Percentiles rank a stretch among this genome's conserved stretches.
Evolutionary conservation across 2,888 invertebrate genomes (phyloP).

Genomic region (Hemicrepidius hirtus): DNA sequence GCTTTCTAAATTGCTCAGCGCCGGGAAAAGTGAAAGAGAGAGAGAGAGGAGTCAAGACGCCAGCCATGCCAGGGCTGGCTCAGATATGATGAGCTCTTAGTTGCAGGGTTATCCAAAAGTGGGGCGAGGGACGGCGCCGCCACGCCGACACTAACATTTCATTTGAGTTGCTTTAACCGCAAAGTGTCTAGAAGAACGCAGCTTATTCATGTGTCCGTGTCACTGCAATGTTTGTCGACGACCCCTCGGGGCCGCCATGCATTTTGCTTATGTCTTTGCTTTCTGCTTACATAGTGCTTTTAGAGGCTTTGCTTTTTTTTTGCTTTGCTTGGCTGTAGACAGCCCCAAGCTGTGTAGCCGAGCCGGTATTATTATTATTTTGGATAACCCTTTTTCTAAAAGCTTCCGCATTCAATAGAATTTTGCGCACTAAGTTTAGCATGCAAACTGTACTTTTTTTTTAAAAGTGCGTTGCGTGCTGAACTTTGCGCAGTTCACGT

Average conservation of each 20-base stretch:
- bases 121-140: constrained; percentile 68
- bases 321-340: constrained; percentile 65
- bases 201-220: constrained; percentile 65
- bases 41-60: constrained; percentile 60
- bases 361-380: constrained; percentile 63
- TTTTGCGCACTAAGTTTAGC: constrained; percentile 43
- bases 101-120: constrained; percentile 76
- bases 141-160: constrained; percentile 68
- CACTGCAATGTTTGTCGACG: constrained; percentile 61
- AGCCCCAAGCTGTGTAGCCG: constrained; percentile 65
- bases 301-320: constrained; percentile 62
- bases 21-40: constrained; percentile 70
- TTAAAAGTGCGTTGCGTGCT: constrained; percentile 27
- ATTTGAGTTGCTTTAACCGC: constrained; percentile 61
- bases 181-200: constrained; percentile 66
- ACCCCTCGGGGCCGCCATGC: constrained; percentile 55
- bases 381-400: constrained; percentile 72
- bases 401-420: constrained; percentile 67
- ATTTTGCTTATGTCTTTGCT: constrained; percentile 56
- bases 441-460: constrained; percentile 25
- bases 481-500: constrained; percentile 41
- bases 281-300: constrained; percentile 58
- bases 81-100: constrained; percentile 77
- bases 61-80: constrained; percentile 70
- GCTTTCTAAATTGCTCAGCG: constrained; percentile 63